Conservation (phyloP, 2,888 invertebrate species). For the Troides aeacus region DNA sequence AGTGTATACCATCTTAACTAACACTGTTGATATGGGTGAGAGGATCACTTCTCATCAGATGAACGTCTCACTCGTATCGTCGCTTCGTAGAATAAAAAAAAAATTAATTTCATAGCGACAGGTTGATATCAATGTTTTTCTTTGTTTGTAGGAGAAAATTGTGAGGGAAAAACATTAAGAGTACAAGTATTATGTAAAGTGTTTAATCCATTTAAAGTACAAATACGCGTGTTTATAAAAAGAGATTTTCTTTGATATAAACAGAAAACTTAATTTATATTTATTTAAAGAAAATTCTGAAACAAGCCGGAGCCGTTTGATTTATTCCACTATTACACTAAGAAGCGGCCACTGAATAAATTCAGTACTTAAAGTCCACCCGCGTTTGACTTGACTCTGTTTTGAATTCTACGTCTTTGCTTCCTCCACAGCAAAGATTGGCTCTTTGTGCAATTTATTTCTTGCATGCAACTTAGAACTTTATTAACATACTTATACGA, state of each 20-base stretch:
- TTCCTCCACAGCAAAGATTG: conserved; percentile 48
- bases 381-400: conserved; percentile 61
- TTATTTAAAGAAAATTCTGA: conserved; percentile 16
- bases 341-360: conserved; percentile 55
- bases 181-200: too few relatives aligned
- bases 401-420: conserved; percentile 66
- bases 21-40: too few relatives aligned
- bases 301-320: conserved; percentile 34
- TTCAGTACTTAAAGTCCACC: conserved; percentile 59
- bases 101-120: too few relatives aligned
- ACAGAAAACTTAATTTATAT: conserved; percentile 17
- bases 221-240: too few relatives aligned
- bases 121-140: too few relatives aligned
- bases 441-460: conserved; percentile 38
- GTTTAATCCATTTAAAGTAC: too few relatives aligned
- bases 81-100: too few relatives aligned
- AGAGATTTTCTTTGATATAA: background rate
- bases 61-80: too few relatives aligned
- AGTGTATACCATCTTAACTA: too few relatives aligned
- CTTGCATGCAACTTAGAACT: conserved; percentile 41
- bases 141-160: too few relatives aligned
- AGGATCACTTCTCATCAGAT: too few relatives aligned
- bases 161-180: too few relatives aligned
- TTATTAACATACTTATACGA: conserved; percentile 39
- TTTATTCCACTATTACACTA: conserved; percentile 49